Conservation (phyloP, 2,113 vertebrate genomes). For the Phalacrocorax carbo region DNA sequence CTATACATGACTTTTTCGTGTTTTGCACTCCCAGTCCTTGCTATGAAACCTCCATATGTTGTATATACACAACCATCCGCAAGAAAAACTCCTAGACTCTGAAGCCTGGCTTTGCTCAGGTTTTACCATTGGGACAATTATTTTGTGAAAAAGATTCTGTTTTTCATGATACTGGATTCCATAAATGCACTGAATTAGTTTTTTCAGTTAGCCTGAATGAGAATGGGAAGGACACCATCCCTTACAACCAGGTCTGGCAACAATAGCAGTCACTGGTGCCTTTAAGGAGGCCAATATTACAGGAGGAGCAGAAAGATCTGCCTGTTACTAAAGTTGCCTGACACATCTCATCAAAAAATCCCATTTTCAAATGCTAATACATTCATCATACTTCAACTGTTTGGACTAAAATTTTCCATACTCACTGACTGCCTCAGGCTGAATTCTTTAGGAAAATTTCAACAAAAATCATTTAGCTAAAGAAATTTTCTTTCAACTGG, state of each 20-base stretch:
- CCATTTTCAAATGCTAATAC: neutral
- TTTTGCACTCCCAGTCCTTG: neutral
- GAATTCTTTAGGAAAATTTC: neutral
- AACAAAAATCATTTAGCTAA: neutral
- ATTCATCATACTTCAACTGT: neutral
- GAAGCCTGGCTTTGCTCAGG: neutral
- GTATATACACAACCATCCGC: neutral
- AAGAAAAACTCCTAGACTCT: neutral
- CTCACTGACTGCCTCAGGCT: neutral
- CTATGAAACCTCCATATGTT: neutral
- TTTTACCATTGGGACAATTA: neutral
- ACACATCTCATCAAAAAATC: neutral
- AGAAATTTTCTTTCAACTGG: neutral
- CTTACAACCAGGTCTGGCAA: neutral
- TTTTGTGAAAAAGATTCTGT: neutral
- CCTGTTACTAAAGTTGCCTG: neutral
- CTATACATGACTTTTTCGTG: neutral
- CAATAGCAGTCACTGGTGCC: neutral
- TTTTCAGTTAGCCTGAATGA: neutral
- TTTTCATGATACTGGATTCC: neutral
- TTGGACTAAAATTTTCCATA: neutral
- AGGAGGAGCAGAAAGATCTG: neutral
- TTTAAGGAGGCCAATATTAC: neutral
- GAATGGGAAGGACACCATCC: neutral
- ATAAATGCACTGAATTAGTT: neutral